Evolutionary conservation across 2,113 vertebrate species (phyloP).

Genomic region (Verasper variegatus): DNA sequence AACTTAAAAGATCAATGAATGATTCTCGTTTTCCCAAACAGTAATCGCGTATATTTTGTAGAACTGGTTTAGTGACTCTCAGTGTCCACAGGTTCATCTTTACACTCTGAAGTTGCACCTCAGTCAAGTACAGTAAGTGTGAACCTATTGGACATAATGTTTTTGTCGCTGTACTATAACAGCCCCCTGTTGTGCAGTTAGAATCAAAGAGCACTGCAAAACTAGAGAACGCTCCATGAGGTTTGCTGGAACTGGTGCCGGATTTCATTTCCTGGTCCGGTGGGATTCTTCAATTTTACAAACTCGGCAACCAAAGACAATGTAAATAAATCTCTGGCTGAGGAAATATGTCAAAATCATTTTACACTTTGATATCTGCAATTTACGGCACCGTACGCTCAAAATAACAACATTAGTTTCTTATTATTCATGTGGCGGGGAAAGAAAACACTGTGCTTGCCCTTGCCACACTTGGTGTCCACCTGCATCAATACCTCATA

Average conservation of each 20-base stretch:
- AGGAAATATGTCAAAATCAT: slow-evolving; percentile 24
- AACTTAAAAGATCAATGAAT: no score
- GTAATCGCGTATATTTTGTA: no score
- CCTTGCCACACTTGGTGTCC: slow-evolving; percentile 18
- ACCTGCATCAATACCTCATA: slow-evolving; percentile 70
- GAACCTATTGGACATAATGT: slow-evolving; percentile 2
- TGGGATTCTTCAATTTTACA: slow-evolving; percentile 27
- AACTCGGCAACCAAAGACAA: slow-evolving; percentile 34
- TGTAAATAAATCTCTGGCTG: neutral
- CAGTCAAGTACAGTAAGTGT: neutral
- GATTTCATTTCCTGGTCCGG: slow-evolving; percentile 26
- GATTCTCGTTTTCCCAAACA: no score
- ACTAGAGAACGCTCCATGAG: neutral
- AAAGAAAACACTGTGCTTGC: slow-evolving; percentile 10
- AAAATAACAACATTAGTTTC: slow-evolving; percentile 33
- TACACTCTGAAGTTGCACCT: neutral
- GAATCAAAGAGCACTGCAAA: no score
- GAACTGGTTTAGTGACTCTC: no score
- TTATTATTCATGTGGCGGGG: slow-evolving; percentile 9
- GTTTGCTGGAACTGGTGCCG: slow-evolving; percentile 7
- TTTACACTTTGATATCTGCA: slow-evolving; percentile 18
- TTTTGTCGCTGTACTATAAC: neutral
- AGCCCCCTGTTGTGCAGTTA: neutral
- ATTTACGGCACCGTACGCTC: neutral
- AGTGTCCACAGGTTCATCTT: no score